Conservation (phyloP, 2,113 vertebrate species). For the Vidua chalybeata region DNA sequence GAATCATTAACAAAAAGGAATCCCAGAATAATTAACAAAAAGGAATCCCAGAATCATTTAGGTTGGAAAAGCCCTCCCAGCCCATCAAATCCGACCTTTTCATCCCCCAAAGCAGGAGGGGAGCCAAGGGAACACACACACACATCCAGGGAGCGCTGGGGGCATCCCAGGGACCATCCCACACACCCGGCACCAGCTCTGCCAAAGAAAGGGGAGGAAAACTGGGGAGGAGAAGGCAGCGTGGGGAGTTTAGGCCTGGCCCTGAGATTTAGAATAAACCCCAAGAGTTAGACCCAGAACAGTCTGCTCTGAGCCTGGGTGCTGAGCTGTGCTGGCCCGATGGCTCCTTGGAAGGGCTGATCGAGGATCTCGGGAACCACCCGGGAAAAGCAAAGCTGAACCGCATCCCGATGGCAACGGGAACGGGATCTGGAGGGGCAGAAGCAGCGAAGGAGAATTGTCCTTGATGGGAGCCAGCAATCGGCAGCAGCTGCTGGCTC, state of each 20-base stretch:
- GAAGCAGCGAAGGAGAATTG: neutral
- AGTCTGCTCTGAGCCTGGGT: neutral
- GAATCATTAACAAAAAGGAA: neutral
- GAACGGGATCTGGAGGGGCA: neutral
- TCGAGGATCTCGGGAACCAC: neutral
- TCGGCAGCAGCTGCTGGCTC: neutral
- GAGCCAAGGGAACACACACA: neutral
- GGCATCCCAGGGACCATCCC: neutral
- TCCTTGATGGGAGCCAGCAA: neutral
- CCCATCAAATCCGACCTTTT: neutral
- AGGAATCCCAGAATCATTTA: neutral
- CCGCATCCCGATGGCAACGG: neutral
- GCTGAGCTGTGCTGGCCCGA: neutral
- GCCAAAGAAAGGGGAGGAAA: neutral
- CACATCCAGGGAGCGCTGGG: fast-evolving
- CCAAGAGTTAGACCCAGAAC: no score
- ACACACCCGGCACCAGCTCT: neutral
- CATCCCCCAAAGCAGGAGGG: neutral
- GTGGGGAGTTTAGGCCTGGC: fast-evolving
- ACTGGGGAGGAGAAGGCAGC: neutral
- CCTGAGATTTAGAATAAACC: neutral
- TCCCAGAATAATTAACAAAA: neutral
- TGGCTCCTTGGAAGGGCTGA: neutral
- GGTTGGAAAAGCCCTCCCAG: neutral
- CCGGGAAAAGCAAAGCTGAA: neutral